Percentiles rank a stretch among this genome's conserved stretches.
These are phyloP conservation scores for Echeneis naucrates DNA, from an alignment of 2,797 vertebrate genomes.

Conservation along the genomic window DNA sequence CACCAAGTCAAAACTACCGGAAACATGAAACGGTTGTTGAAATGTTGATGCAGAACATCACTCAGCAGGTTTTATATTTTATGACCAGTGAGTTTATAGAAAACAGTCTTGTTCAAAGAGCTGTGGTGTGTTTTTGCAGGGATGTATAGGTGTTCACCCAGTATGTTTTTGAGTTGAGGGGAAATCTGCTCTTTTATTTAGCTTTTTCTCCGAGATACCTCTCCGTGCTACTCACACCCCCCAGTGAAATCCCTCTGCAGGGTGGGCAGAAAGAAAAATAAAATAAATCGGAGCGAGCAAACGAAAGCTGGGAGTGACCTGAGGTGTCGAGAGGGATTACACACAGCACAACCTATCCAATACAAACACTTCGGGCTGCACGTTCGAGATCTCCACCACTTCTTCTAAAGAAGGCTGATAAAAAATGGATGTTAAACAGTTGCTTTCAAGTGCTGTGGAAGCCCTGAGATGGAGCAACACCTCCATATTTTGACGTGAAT, in stretches of 20 bases:
- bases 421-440: conserved; percentile 65
- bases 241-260: not conserved
- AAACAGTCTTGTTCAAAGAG: too few species aligned
- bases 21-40: too few species aligned
- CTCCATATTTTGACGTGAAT: conserved; percentile 49
- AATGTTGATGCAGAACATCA: too few species aligned
- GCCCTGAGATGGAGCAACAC: conserved; percentile 33
- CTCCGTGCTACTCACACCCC: conserved; percentile 8
- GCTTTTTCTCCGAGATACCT: not conserved
- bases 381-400: conserved; percentile 18
- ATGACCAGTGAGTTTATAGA: not conserved
- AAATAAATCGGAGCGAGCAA: conserved; percentile 1
- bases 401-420: conserved; percentile 63
- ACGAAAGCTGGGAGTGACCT: conserved; percentile 23
- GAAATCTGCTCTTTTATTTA: conserved; percentile 1
- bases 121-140: conserved; percentile 40
- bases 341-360: conserved; percentile 32
- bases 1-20: too few species aligned
- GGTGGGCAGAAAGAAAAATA: conserved; percentile 14
- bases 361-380: conserved; percentile 21
- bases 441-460: conserved; percentile 50
- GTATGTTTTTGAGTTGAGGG: conserved; percentile 1
- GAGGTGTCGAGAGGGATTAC: conserved; percentile 36
- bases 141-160: conserved; percentile 4
- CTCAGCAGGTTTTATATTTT: not conserved